Evolutionary conservation across 2,113 vertebrate species (phyloP), one percentile per base, ranked within the genome.

Genomic region (Gadus chalcogrammus): DNA sequence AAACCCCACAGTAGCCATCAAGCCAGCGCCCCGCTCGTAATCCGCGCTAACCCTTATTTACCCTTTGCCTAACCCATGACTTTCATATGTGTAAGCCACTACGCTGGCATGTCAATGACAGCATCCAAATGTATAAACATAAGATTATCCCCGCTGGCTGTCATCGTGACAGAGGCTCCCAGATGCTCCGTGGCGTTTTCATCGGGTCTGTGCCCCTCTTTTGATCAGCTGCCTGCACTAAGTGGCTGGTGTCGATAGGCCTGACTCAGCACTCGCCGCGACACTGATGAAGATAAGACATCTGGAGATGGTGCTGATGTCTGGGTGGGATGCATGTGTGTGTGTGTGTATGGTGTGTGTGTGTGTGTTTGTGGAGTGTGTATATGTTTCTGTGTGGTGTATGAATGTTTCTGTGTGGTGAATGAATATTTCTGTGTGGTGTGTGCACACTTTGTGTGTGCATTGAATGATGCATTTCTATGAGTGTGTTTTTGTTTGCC

Each of bases 171-270:
- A 48, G 68, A 71, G 74, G 70, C 77, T 79, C 82, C 79, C 76
- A 81, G 78, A 77, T 77, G 81, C 74, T 76, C 79, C 68, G 65
- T 70, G 70, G 35, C 68, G 52, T 82, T 83, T 82, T 82, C 83
- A 82, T 84, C 77, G 72, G 73, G 70, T 58, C 77, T 74, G 66
- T 84, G 74, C 79, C 74, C 82, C 85, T 80, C 75, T 76, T 79
- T 79, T 80, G 76, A 87, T 87, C 84, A 83, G 85, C 83, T 82
- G 84, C 74, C 70, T 71, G 20, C 59, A 73, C 74, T 87, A 91
- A 88, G 89, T 88, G 86, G 86, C 79, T 82, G 75, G 82, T 86
- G 87, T 87, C 80, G 84, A 88, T 85, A 78, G 86, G 79, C 82
- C 69, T 81, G 83, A 84, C 79, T 88, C 80, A 84, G 73, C 75